Evolutionary conservation across 2,888 invertebrate genomes (phyloP).

Genomic region (Papilio gigon): DNA sequence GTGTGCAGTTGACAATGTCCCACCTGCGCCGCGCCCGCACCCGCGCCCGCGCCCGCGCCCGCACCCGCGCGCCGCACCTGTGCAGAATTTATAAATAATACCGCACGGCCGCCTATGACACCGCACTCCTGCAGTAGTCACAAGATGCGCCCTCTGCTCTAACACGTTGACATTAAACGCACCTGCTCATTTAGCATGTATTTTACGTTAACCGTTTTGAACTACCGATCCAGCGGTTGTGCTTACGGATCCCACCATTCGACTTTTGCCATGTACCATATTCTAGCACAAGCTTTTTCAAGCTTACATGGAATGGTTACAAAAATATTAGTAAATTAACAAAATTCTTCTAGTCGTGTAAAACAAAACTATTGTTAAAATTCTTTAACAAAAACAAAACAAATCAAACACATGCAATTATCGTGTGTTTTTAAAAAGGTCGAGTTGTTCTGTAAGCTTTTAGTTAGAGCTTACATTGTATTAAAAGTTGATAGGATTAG

Average conservation of each 20-base stretch:
- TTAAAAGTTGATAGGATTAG: background rate
- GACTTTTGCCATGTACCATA: no score
- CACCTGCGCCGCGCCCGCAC: conserved; percentile 72
- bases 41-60: no score
- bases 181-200: conserved; percentile 29
- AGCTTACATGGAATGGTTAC: no score
- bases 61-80: no score
- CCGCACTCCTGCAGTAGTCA: conserved; percentile 47
- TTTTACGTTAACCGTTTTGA: conserved; percentile 22
- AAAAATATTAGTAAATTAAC: no score
- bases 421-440: conserved; percentile 7
- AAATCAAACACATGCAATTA: background rate
- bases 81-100: conserved; percentile 74
- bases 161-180: conserved; percentile 39
- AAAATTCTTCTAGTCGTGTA: no score
- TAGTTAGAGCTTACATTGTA: background rate
- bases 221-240: no score
- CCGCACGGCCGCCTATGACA: conserved; percentile 56
- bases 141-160: conserved; percentile 35
- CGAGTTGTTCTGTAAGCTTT: background rate
- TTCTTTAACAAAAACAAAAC: conserved; percentile 5
- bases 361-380: no score
- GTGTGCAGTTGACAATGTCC: conserved; percentile 70
- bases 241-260: no score
- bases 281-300: no score